Evolutionary conservation across 1,140 invertebrate genomes (phyloP).

Genomic region (Brachionus angularis): DNA sequence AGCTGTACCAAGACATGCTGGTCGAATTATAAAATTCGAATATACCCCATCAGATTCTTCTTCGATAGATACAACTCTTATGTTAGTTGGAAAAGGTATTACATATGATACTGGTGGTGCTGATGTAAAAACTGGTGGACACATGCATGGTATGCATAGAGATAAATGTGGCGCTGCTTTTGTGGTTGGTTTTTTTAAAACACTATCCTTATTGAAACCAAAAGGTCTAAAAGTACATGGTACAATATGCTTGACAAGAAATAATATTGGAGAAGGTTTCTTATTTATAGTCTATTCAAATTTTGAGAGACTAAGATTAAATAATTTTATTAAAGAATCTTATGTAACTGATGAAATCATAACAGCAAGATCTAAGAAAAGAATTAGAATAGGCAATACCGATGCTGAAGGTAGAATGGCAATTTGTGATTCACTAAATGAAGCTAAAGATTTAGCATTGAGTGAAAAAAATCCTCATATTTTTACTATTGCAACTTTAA

Average conservation of each 20-base stretch:
- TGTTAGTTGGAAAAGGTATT: slow-evolving; percentile 91
- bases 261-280: slow-evolving; percentile 71
- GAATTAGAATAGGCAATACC: slow-evolving; percentile 77
- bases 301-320: background rate
- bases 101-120: slow-evolving; percentile 70
- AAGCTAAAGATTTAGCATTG: slow-evolving; percentile 60
- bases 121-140: slow-evolving; percentile 79
- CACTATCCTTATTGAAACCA: slow-evolving; percentile 69
- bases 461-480: slow-evolving; percentile 70
- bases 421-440: slow-evolving; percentile 84
- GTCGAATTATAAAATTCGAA: slow-evolving; percentile 33
- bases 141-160: slow-evolving; percentile 88
- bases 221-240: slow-evolving; percentile 78
- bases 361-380: slow-evolving; percentile 75
- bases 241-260: slow-evolving; percentile 78
- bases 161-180: slow-evolving; percentile 94
- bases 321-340: slow-evolving; percentile 61
- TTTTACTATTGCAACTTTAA: slow-evolving; percentile 89
- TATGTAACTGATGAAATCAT: slow-evolving; percentile 89
- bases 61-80: slow-evolving; percentile 67
- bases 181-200: slow-evolving; percentile 85
- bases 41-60: slow-evolving; percentile 59
- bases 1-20: slow-evolving; percentile 37
- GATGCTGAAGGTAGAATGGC: slow-evolving; percentile 91
- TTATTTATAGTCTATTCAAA: background rate